Conservation (phyloP, 2,888 invertebrate species). For the Volucella bombylans region DNA sequence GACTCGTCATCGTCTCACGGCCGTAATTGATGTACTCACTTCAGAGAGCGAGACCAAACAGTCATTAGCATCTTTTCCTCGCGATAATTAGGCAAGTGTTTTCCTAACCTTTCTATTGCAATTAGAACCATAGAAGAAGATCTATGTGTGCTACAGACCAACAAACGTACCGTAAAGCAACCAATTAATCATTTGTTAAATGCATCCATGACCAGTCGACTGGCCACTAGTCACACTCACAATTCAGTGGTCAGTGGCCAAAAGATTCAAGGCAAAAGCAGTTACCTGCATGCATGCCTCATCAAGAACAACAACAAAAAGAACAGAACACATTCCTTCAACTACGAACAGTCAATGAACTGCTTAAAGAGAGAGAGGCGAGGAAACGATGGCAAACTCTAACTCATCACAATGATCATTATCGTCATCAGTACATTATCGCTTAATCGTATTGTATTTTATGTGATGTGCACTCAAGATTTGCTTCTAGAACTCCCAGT, state of each 20-base stretch:
- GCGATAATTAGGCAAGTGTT: slow-evolving; percentile 27
- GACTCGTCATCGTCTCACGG: no score
- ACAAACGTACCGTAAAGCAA: slow-evolving; percentile 39
- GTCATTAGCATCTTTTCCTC: slow-evolving; percentile 13
- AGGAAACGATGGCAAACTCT: not conserved
- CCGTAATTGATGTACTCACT: not conserved
- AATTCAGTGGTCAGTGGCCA: slow-evolving; percentile 7
- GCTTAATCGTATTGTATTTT: slow-evolving; percentile 34
- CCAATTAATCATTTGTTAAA: slow-evolving; percentile 64
- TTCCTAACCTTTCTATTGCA: slow-evolving; percentile 19
- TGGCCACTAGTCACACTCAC: slow-evolving; percentile 38
- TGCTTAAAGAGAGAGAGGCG: slow-evolving; percentile 19
- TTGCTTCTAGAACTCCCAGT: slow-evolving; percentile 6
- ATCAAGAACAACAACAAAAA: not conserved
- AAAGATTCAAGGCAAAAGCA: slow-evolving; percentile 33
- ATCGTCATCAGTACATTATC: slow-evolving; percentile 28
- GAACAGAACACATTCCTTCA: slow-evolving; percentile 52
- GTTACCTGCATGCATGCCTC: slow-evolving; percentile 22
- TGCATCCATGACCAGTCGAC: slow-evolving; percentile 59
- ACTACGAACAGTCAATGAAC: slow-evolving; percentile 59
- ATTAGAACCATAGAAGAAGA: slow-evolving; percentile 17
- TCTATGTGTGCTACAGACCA: slow-evolving; percentile 17
- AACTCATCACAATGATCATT: slow-evolving; percentile 9
- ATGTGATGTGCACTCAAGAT: slow-evolving; percentile 26
- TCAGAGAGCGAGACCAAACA: not conserved